phyloP scores from a whole-genome alignment of 2,797 vertebrate species.

The Aselliscus stoliczkanus region DNA sequence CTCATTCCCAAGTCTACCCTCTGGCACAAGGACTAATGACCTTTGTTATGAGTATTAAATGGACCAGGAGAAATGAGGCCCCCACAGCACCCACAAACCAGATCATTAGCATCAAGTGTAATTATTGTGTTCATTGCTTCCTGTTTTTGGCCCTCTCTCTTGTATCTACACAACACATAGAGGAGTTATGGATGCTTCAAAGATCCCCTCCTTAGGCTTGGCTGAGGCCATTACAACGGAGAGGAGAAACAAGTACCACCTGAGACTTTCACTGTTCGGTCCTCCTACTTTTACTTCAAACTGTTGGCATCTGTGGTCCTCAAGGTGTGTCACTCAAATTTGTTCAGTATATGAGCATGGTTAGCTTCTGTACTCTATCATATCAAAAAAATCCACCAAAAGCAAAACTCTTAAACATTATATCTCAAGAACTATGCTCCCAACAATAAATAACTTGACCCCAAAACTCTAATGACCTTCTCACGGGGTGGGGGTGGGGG shows the following conservation, averaged over 20 bases:
- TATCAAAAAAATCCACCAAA: neutral
- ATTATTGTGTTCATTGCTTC: neutral
- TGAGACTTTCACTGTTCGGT: neutral
- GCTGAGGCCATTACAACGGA: neutral
- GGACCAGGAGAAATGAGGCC: neutral
- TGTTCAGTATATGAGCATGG: fast-evolving
- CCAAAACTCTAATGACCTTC: neutral
- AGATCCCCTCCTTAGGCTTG: neutral
- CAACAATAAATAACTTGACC: neutral
- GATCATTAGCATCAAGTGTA: neutral
- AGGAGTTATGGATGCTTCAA: neutral
- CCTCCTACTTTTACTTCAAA: neutral
- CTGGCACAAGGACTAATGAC: neutral
- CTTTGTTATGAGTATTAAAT: neutral
- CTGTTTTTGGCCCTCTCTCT: neutral
- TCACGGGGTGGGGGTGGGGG: neutral
- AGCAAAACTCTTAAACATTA: neutral
- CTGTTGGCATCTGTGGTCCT: neutral
- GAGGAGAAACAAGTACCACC: neutral
- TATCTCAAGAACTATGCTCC: neutral
- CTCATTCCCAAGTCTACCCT: neutral
- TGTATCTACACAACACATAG: neutral
- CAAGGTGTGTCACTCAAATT: neutral
- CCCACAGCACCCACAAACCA: neutral
- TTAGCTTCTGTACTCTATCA: neutral